Conservation (phyloP, 2,113 vertebrate species). For the Amphiprion percula region DNA sequence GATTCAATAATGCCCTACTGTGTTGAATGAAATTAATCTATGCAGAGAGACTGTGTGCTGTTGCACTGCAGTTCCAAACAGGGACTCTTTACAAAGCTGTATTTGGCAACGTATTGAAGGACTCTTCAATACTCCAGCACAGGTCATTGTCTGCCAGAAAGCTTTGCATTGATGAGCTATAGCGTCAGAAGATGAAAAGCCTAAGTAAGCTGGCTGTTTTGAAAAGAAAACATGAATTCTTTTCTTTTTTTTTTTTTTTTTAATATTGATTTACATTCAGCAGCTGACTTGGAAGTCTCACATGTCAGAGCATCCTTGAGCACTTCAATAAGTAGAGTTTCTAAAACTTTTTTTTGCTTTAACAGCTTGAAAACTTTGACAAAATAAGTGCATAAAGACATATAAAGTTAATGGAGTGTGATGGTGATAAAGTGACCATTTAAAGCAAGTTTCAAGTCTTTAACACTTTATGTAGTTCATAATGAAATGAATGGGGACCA, state of each 20-base stretch:
- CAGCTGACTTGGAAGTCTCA: neutral
- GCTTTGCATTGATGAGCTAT: neutral
- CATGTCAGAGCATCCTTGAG: constrained; percentile 10
- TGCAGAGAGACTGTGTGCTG: neutral
- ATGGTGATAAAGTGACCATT: neutral
- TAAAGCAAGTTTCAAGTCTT: neutral
- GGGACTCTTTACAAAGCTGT: constrained; percentile 6
- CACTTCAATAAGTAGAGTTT: neutral
- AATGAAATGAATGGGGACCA: neutral
- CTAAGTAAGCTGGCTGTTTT: neutral
- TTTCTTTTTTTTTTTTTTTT: neutral
- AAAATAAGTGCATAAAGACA: neutral
- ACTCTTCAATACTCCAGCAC: constrained; percentile 1
- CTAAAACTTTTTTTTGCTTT: neutral
- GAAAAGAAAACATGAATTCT: neutral
- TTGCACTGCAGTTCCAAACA: neutral
- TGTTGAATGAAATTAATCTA: neutral
- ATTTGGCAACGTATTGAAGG: constrained; percentile 29
- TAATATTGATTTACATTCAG: neutral
- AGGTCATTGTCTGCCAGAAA: neutral
- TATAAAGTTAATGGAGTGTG: neutral
- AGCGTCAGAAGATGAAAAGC: constrained; percentile 11
- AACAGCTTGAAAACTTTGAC: neutral
- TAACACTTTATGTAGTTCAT: neutral
- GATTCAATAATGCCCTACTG: neutral